Base-by-base conservation (phyloP, 1,140 invertebrate species). In the Lepidotrigona ventralis region DNA sequence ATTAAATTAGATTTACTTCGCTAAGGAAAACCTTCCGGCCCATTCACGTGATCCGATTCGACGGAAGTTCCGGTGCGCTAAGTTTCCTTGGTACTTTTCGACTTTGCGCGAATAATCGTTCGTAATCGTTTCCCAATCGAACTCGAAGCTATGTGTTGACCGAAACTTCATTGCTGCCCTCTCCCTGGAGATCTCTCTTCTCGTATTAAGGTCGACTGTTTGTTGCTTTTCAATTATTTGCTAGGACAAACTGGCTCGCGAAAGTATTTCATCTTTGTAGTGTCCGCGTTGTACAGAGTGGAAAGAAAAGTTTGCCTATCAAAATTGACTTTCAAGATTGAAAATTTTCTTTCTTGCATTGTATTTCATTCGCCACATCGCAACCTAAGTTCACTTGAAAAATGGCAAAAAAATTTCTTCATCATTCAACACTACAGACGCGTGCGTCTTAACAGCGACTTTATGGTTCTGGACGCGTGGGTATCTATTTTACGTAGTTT, bases 121-220 rank as follows among this genome's bases (percentile, higher is more conserved):
- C 58, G 58, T 76, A 63, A 76, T 64, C 58, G 74, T 76, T 51
- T 76, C 12, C 75, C 46, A 14, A 64, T 64, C 75, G 60, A 66
- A 29, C 60, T 64, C 19, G 17, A 64, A 29, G 6, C 19, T 12
- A 64, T 26, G 46, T 19, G 46, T 77, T 64, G 72, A 58, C 72
- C 60, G 46, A 15, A 63, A 33, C 29, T 33, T 23, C 17, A n/a
- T 46, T 51, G 39, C 39, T 51, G 19, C 58, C 54, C 8, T 19
- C 23, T 21, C 58, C 1, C 58, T 3, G 74, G 23, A 19, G 74
- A 76, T 29, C 21, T 46, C 46, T 72, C 21, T 17, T 39, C 39
- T 46, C 39, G 39, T 63, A 76, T 51, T 63, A 63, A 17, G 15
- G 46, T 60, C 73, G 15, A 4, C 19, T 56, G 2, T 9, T n/a